phyloP scores from a whole-genome alignment of 2,888 invertebrate genomes.

The Catocala sponsa region DNA sequence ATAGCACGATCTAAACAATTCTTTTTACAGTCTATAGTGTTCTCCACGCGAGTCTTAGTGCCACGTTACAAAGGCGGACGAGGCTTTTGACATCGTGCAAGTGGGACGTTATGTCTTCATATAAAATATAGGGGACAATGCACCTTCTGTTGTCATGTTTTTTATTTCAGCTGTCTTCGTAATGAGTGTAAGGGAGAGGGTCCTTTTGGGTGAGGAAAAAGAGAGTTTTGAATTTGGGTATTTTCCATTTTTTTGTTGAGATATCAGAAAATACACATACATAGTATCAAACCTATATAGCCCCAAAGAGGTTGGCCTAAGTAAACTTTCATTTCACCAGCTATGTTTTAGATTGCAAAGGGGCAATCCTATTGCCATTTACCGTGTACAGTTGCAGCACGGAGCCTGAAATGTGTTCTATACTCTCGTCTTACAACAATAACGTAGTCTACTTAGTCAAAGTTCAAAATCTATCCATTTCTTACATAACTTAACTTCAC shows the following conservation, averaged over 20 bases:
- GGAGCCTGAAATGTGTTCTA: neutral
- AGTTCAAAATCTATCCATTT: too few species aligned
- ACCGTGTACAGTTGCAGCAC: too few species aligned
- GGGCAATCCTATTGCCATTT: too few species aligned
- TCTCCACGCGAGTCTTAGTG: constrained; percentile 36
- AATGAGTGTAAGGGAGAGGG: constrained; percentile 4
- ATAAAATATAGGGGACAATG: constrained; percentile 46
- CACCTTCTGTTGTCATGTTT: constrained; percentile 34
- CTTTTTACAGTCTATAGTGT: constrained; percentile 45
- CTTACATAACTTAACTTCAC: too few species aligned
- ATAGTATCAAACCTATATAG: too few species aligned
- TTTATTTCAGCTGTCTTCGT: constrained; percentile 10
- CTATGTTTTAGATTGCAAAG: too few species aligned
- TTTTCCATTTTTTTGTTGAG: too few species aligned
- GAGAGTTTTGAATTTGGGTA: neutral
- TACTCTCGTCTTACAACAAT: neutral
- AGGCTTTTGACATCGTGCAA: constrained; percentile 50
- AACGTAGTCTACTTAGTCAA: too few species aligned
- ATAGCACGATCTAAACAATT: constrained; percentile 41
- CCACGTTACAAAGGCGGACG: constrained; percentile 24
- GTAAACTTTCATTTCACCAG: too few species aligned
- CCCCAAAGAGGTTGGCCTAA: too few species aligned
- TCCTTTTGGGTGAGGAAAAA: neutral
- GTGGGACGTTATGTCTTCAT: constrained; percentile 50
- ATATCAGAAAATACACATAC: too few species aligned